Percentiles rank a stretch among this genome's conserved stretches.
Evolutionary conservation across 2,888 invertebrate species (phyloP).

Genomic region (Tuta absoluta): DNA sequence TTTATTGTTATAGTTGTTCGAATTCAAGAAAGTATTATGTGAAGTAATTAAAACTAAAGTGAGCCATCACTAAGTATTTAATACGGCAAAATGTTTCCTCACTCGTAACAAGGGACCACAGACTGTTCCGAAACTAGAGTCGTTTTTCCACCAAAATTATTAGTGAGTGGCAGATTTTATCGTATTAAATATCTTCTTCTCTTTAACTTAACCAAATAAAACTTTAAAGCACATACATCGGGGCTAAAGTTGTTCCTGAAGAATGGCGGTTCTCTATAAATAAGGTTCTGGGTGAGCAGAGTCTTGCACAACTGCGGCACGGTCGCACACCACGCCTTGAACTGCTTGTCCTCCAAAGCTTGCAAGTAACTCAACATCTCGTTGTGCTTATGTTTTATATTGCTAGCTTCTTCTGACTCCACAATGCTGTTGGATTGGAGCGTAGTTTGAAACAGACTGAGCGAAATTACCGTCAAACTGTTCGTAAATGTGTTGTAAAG

Average conservation of each 20-base stretch:
- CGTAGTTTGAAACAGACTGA: not conserved
- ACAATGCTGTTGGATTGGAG: conserved; percentile 66
- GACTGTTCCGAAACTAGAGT: too few relatives aligned
- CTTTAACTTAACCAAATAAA: too few relatives aligned
- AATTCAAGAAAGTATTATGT: too few relatives aligned
- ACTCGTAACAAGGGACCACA: too few relatives aligned
- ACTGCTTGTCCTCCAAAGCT: conserved; percentile 82
- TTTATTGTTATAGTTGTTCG: too few relatives aligned
- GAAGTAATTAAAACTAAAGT: too few relatives aligned
- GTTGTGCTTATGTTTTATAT: conserved; percentile 82
- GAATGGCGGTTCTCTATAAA: conserved; percentile 79
- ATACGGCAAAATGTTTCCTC: too few relatives aligned
- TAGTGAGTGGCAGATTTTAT: too few relatives aligned
- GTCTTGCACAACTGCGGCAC: conserved; percentile 84
- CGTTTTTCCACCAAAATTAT: too few relatives aligned
- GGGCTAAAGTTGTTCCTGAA: conserved; percentile 85
- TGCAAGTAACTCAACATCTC: conserved; percentile 85
- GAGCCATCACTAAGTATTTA: too few relatives aligned
- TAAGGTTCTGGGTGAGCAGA: conserved; percentile 82
- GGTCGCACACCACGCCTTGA: conserved; percentile 85
- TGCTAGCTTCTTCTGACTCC: conserved; percentile 79
- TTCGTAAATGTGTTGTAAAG: too few relatives aligned
- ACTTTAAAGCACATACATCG: conserved; percentile 65
- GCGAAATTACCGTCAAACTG: not conserved
- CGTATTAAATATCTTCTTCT: too few relatives aligned